Percentiles rank a stretch among this genome's conserved stretches.
Conservation (phyloP, 1,140 invertebrate species). For the Dryas iulia region DNA sequence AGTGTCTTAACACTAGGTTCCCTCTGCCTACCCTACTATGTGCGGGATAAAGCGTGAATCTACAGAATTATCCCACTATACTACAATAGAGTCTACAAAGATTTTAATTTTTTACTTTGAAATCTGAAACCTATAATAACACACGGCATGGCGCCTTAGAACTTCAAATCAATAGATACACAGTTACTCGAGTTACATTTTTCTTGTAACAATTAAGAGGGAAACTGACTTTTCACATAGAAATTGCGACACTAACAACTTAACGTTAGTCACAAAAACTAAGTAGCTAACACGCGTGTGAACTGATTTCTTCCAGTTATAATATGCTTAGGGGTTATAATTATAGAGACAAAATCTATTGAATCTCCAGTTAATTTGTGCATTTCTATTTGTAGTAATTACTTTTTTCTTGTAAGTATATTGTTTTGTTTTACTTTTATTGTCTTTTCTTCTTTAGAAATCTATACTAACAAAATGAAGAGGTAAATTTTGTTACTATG, state of each 20-base stretch:
- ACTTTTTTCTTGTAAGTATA: background rate
- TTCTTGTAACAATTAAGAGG: background rate
- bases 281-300: slow-evolving; percentile 21
- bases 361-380: background rate
- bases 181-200: background rate
- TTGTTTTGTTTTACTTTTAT: background rate
- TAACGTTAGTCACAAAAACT: slow-evolving; percentile 20
- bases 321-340: background rate
- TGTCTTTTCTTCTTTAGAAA: background rate
- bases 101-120: too few relatives aligned
- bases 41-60: too few relatives aligned
- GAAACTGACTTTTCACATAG: slow-evolving; percentile 20
- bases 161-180: background rate
- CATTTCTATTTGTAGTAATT: background rate
- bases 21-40: too few relatives aligned
- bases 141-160: background rate
- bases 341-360: background rate
- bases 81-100: too few relatives aligned
- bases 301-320: slow-evolving; percentile 19
- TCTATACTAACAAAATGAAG: too few relatives aligned
- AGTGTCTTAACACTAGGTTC: too few relatives aligned
- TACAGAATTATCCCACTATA: too few relatives aligned
- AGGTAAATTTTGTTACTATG: too few relatives aligned
- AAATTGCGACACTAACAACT: slow-evolving; percentile 23
- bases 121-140: too few relatives aligned